Conservation (phyloP, 2,888 invertebrate species). For the Lacanobia wlatinum region DNA sequence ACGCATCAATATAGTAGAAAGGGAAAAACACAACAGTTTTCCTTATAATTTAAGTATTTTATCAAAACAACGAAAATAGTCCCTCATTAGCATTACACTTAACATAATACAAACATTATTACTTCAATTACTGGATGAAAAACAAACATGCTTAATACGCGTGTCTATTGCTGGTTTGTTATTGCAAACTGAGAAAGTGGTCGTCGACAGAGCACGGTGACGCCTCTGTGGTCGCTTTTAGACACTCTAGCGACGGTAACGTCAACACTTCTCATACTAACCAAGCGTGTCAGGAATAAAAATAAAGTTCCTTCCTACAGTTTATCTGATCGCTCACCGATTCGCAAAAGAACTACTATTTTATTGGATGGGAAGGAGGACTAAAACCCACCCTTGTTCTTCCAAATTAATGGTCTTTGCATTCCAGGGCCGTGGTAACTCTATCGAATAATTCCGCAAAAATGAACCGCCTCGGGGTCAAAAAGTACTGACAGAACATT, state of each 20-base stretch:
- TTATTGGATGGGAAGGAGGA: too few relatives aligned
- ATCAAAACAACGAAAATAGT: neutral
- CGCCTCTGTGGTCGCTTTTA: neutral
- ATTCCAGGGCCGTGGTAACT: too few relatives aligned
- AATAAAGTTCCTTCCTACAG: too few relatives aligned
- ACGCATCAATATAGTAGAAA: too few relatives aligned
- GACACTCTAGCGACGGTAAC: neutral
- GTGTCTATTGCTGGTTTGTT: neutral
- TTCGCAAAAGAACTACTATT: too few relatives aligned
- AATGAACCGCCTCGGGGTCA: too few relatives aligned
- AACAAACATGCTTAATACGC: neutral
- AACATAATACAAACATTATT: constrained; percentile 13
- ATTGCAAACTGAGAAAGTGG: neutral
- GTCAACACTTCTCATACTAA: neutral
- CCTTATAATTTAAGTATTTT: neutral
- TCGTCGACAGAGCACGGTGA: neutral
- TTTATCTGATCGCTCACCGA: too few relatives aligned
- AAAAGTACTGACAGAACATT: too few relatives aligned
- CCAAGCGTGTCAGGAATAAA: neutral
- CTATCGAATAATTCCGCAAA: too few relatives aligned
- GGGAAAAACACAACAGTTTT: neutral
- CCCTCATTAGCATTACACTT: neutral
- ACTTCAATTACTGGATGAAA: constrained; percentile 9
- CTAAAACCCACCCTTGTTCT: too few relatives aligned
- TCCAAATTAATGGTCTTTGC: too few relatives aligned